Percentiles rank a stretch among this genome's conserved stretches.
Evolutionary conservation across 2,888 invertebrate genomes (phyloP).

Genomic region (Syrista parreyssii): DNA sequence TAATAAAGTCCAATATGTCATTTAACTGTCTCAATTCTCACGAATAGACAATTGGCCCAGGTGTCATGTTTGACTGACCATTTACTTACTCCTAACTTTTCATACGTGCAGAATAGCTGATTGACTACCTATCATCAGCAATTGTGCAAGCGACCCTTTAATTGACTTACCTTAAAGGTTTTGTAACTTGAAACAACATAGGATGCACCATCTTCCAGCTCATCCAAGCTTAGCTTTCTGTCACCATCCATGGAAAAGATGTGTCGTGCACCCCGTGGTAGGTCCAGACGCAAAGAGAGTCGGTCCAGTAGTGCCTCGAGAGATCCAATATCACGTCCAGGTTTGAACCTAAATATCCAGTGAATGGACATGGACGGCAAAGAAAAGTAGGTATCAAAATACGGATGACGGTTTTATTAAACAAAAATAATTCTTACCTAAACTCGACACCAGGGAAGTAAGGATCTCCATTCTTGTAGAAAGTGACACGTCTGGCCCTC

Average conservation of each 20-base stretch:
- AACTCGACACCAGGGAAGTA: slow-evolving; percentile 91
- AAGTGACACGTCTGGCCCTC: slow-evolving; percentile 87
- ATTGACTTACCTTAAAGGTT: slow-evolving; percentile 83
- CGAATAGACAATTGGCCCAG: no score
- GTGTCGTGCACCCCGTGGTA: slow-evolving; percentile 89
- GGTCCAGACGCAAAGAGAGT: slow-evolving; percentile 86
- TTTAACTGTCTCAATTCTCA: no score
- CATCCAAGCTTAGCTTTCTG: slow-evolving; percentile 84
- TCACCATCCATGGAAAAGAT: slow-evolving; percentile 94
- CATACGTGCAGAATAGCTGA: no score
- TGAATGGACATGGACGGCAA: no score
- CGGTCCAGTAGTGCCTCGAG: slow-evolving; percentile 88
- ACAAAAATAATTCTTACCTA: slow-evolving; percentile 61
- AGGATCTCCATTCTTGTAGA: slow-evolving; percentile 94
- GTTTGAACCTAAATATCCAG: slow-evolving; percentile 73
- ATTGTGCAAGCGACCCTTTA: background rate
- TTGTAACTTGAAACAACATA: slow-evolving; percentile 95
- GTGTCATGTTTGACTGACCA: no score
- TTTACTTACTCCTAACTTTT: no score
- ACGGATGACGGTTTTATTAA: no score
- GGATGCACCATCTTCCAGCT: slow-evolving; percentile 89
- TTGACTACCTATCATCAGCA: background rate
- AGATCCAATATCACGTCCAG: slow-evolving; percentile 87
- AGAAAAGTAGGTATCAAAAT: no score
- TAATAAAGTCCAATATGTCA: no score